A percentile compares a stretch with the other conserved stretches of the same genome.
phyloP scores from a whole-genome alignment of 2,797 vertebrate genomes.

The Florisuga fusca region DNA sequence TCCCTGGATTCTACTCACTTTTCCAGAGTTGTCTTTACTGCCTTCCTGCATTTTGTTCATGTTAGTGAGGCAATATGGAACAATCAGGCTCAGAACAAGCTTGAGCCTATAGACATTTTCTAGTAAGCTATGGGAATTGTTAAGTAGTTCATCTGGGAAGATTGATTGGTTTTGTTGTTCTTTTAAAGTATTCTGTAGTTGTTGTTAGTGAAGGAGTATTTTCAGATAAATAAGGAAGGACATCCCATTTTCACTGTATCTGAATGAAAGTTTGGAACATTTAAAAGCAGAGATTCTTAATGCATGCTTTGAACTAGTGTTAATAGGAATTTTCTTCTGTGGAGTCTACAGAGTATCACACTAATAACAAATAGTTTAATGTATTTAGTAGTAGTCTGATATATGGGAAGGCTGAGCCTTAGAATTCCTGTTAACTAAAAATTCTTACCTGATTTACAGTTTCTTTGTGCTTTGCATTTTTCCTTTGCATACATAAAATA shows the following conservation, averaged over 20 bases:
- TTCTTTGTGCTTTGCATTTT: not conserved
- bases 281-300: not conserved
- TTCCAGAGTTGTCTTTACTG: not conserved
- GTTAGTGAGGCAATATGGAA: not conserved
- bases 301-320: slow-evolving; percentile 5
- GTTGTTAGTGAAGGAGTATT: not conserved
- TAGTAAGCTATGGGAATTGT: not conserved
- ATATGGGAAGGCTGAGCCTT: not conserved
- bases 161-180: not conserved
- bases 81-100: not conserved
- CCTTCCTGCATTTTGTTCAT: not conserved
- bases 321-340: not conserved
- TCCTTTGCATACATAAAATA: not conserved
- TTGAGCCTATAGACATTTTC: not conserved
- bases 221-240: slow-evolving; percentile 8
- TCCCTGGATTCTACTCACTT: not conserved
- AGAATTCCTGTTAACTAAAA: not conserved
- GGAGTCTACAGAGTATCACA: not conserved
- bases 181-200: not conserved
- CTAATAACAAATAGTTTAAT: not conserved
- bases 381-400: not conserved
- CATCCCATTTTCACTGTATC: not conserved
- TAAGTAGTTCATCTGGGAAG: not conserved
- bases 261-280: not conserved
- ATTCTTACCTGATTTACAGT: not conserved